A percentile compares a stretch with the other conserved stretches of the same genome.
Evolutionary conservation across 2,888 invertebrate species (phyloP).

Genomic region (Nebria brevicollis): DNA sequence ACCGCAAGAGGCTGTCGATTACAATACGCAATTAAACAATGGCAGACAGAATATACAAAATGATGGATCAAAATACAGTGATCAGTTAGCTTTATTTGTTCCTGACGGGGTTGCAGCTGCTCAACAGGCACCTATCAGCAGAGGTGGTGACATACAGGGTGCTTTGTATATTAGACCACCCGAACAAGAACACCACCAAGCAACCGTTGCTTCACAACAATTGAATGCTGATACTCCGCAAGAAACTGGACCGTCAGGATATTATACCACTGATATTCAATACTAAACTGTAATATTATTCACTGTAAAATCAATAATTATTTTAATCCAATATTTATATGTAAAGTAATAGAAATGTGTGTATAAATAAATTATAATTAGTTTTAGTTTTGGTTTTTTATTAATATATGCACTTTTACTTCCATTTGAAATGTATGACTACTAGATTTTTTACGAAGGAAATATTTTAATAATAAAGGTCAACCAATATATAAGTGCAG

Average conservation of each 20-base stretch:
- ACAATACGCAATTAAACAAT: not conserved
- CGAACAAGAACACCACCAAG: conserved; percentile 3
- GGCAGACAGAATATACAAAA: not conserved
- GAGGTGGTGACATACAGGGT: not conserved
- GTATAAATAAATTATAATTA: not conserved
- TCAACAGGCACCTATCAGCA: conserved; percentile 17
- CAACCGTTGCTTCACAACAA: conserved; percentile 11
- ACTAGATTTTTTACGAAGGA: not conserved
- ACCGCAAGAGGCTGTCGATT: conserved; percentile 13
- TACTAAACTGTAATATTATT: conserved; percentile 7
- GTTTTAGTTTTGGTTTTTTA: not conserved
- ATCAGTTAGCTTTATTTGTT: conserved; percentile 14
- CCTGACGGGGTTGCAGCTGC: conserved; percentile 4
- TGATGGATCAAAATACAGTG: not conserved
- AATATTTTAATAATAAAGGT: not conserved
- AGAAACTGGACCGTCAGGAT: conserved; percentile 22
- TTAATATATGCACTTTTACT: not conserved
- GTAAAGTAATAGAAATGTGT: conserved; percentile 1
- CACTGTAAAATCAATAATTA: not conserved
- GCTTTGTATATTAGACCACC: conserved; percentile 8
- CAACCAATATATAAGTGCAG: not conserved
- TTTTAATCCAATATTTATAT: not conserved
- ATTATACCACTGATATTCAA: conserved; percentile 34
- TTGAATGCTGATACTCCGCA: not conserved
- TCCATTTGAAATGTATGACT: not conserved